Percentiles rank a stretch among this genome's conserved stretches.
These are phyloP conservation scores for Tachyglossus aculeatus DNA, from an alignment of 2,797 vertebrate species.

Conservation along the genomic window DNA sequence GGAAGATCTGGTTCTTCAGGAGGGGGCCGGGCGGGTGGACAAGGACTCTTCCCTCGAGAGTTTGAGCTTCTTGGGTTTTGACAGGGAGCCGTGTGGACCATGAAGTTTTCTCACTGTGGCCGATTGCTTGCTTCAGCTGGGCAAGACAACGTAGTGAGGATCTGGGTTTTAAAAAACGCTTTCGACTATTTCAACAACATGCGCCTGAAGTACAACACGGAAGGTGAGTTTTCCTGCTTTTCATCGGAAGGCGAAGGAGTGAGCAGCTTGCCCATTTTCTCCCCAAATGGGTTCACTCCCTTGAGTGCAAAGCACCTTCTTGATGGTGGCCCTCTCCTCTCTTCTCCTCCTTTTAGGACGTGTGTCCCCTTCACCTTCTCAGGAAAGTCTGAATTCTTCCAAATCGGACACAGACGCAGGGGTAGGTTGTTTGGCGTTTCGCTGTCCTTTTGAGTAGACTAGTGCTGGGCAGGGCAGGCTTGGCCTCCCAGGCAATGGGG, in stretches of 20 bases:
- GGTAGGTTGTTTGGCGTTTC: slow-evolving; percentile 75
- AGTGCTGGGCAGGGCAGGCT: too few species aligned
- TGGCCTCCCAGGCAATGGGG: too few species aligned
- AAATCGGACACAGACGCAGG: slow-evolving; percentile 96
- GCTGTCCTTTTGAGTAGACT: slow-evolving; percentile 17
- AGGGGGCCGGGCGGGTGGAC: too few species aligned
- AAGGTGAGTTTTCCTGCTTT: slow-evolving; percentile 77
- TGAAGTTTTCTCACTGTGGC: slow-evolving; percentile 99
- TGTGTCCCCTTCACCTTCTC: slow-evolving; percentile 97
- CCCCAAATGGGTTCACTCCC: too few species aligned
- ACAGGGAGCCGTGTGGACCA: slow-evolving; percentile 98
- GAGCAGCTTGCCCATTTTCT: slow-evolving; percentile 2
- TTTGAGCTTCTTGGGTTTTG: slow-evolving; percentile 35
- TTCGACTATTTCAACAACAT: slow-evolving; percentile 99
- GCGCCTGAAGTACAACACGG: slow-evolving; percentile 98
- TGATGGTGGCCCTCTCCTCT: slow-evolving; percentile 31
- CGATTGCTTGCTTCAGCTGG: slow-evolving; percentile 93
- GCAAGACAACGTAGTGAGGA: slow-evolving; percentile 96
- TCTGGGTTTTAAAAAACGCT: slow-evolving; percentile 97
- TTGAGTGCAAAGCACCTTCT: too few species aligned
- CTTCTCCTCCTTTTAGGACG: slow-evolving; percentile 80
- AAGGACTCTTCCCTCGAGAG: too few species aligned
- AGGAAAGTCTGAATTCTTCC: slow-evolving; percentile 97
- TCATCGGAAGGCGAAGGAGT: too few species aligned
- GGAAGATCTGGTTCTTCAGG: too few species aligned